Evolutionary conservation across 2,888 invertebrate species (phyloP), one percentile per base, ranked within the genome.

Genomic region (Charanyca ferruginea): DNA sequence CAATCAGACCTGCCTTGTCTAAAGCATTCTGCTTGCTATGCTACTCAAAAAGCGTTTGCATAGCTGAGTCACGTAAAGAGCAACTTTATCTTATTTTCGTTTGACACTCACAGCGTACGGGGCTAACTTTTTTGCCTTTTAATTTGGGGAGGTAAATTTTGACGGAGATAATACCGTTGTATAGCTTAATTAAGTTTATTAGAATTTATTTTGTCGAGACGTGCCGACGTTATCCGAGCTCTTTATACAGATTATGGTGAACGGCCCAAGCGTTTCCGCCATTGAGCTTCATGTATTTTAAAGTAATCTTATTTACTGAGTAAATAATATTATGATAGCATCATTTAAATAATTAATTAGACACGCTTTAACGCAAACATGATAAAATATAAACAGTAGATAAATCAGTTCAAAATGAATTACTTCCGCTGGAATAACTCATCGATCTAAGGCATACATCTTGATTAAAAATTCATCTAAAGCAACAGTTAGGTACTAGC

Each of bases 111-210:
- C 85, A 87, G 81, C 82, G 79, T 79, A 78, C 80, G 80, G 81
- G 77, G 81, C 83, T 73, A 83, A 84, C 84, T 85, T 86, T 87
- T 92, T 90, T 88, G 84, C 85, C 82, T 90, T 91, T 92, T 89
- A 91, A 93, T 92, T 91, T 89, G 83, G 87, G 87, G 87, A 86
- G 88, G 87, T 86, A 85, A 88, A 91, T 86, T 91, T 93, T 91
- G 88, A 90, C 88, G 82, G 85, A 93, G 94, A 94, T 94, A 94
- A 93, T 92, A 85, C 90, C 87, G 82, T 85, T 84, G 87, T 86
- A 93, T 86, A 87, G 88, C 91, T 94, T 95, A 93, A 94, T 95
- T 94, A 95, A 94, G 88, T 93, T 94, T 91, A 94, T 94, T 94
- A 91, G 91, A 94, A 94, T 94, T 94, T 94, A 93, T 93, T 93